Conservation (phyloP, 2,113 vertebrate species). For the Meriones unguiculatus region DNA sequence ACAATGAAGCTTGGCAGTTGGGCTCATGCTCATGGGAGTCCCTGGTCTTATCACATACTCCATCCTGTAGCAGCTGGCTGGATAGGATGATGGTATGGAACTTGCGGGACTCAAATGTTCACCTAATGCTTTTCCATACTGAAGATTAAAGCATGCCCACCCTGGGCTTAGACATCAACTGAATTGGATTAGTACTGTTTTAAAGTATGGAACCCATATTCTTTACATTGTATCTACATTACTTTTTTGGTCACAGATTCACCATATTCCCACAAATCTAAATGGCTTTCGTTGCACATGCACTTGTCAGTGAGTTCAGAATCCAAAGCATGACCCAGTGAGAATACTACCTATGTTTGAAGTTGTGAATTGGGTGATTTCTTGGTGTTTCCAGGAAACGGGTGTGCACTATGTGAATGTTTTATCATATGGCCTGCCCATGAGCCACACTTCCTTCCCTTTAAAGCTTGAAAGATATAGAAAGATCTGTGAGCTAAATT, state of each 20-base stretch:
- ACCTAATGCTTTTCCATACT: not conserved
- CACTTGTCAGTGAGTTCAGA: not conserved
- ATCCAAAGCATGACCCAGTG: not conserved
- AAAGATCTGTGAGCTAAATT: not conserved
- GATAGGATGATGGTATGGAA: not conserved
- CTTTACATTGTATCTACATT: not conserved
- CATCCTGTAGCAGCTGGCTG: not conserved
- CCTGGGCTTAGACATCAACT: not conserved
- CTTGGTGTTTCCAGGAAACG: not conserved
- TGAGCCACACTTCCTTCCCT: too few relatives aligned
- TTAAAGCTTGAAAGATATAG: not conserved
- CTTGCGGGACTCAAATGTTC: not conserved
- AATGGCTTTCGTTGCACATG: not conserved
- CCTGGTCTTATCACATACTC: not conserved
- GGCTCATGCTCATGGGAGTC: too few relatives aligned
- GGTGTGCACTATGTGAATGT: too few relatives aligned
- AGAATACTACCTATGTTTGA: not conserved
- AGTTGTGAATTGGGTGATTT: not conserved
- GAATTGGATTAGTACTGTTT: not conserved
- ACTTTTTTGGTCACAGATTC: not conserved
- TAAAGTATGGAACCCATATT: not conserved
- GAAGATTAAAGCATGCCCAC: not conserved
- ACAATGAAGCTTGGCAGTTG: not conserved
- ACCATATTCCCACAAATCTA: not conserved
- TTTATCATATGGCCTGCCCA: not conserved